Evolutionary conservation across 2,888 invertebrate genomes (phyloP).

Genomic region (Ichneumoninae sp.): DNA sequence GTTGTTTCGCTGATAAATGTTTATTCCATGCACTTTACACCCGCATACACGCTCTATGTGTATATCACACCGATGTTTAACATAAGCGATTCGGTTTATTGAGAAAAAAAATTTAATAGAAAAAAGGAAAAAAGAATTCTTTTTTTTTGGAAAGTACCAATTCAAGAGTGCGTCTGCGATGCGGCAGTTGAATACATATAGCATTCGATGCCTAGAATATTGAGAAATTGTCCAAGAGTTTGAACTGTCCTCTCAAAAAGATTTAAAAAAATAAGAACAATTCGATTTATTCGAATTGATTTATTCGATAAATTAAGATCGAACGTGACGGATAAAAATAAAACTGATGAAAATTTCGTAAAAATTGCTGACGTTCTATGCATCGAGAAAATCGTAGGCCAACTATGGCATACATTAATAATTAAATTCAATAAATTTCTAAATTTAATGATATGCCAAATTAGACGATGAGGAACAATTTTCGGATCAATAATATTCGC

Average conservation of each 20-base stretch:
- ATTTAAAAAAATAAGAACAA: not conserved
- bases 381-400: conserved; percentile 69
- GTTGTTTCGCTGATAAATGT: conserved; percentile 25
- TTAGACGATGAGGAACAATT: conserved; percentile 64
- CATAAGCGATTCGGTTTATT: not conserved
- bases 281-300: no score
- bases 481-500: conserved; percentile 52
- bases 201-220: conserved; percentile 72
- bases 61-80: conserved; percentile 55
- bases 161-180: conserved; percentile 77
- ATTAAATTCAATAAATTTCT: conserved; percentile 54
- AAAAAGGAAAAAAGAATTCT: not conserved
- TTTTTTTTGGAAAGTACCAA: conserved; percentile 33
- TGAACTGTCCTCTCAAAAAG: not conserved
- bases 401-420: conserved; percentile 51
- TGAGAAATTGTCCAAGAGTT: conserved; percentile 15
- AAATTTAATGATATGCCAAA: conserved; percentile 47
- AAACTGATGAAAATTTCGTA: conserved; percentile 52
- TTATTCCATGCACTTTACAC: conserved; percentile 59
- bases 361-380: conserved; percentile 68
- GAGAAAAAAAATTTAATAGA: conserved; percentile 8
- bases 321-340: conserved; percentile 10
- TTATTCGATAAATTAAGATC: not conserved
- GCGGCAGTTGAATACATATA: conserved; percentile 70
- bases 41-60: conserved; percentile 61